Conservation (phyloP, 2,888 invertebrate genomes). For the Chloroclysta siterata region DNA sequence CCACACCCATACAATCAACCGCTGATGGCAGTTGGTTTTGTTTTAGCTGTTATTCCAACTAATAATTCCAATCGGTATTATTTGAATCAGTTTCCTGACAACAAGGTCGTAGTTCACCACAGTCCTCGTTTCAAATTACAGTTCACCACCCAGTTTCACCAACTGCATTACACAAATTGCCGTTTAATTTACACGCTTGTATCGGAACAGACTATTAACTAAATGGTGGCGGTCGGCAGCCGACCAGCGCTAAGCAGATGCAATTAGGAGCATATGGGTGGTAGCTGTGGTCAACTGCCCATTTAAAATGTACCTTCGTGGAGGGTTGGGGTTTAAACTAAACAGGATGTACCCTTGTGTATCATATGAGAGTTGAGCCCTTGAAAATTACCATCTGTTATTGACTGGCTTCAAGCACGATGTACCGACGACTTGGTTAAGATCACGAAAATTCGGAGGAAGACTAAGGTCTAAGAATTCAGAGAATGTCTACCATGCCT, state of each 20-base stretch:
- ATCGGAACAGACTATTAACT: slow-evolving; percentile 24
- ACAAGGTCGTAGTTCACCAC: not conserved
- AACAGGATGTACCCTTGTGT: slow-evolving; percentile 5
- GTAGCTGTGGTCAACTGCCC: slow-evolving; percentile 6
- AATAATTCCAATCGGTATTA: no score
- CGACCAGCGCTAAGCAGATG: slow-evolving; percentile 25
- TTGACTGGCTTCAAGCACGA: not conserved
- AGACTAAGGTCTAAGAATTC: no score
- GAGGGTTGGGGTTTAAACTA: not conserved
- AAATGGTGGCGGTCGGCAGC: slow-evolving; percentile 17
- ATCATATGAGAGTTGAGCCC: not conserved
- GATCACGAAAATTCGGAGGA: not conserved
- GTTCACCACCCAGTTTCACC: slow-evolving; percentile 11
- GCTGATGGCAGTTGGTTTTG: no score
- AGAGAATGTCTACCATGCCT: no score
- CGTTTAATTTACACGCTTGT: slow-evolving; percentile 31
- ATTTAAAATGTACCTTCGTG: slow-evolving; percentile 17
- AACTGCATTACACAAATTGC: slow-evolving; percentile 31
- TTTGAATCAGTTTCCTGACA: not conserved
- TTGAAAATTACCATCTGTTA: not conserved
- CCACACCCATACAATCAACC: no score
- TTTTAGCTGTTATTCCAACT: no score
- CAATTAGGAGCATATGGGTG: slow-evolving; percentile 24
- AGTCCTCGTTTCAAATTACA: slow-evolving; percentile 10
- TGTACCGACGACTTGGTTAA: not conserved